Conservation (phyloP, 2,888 invertebrate genomes). For the Macaria liturata region DNA sequence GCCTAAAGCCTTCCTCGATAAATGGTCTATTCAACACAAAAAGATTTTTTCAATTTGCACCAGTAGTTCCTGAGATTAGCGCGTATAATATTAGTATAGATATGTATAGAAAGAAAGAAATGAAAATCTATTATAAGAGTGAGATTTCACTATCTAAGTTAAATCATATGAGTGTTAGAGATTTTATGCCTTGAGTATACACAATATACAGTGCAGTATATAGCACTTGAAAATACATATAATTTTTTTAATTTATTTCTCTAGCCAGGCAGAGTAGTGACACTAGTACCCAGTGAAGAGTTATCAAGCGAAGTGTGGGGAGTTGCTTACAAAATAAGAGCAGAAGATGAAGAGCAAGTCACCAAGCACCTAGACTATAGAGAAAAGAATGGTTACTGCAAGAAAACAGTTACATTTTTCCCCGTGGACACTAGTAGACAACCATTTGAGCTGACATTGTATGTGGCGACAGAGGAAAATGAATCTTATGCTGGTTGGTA, state of each 20-base stretch:
- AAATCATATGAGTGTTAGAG: too few relatives aligned
- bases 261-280: conserved; percentile 95
- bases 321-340: conserved; percentile 93
- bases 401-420: conserved; percentile 88
- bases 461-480: conserved; percentile 92
- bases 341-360: conserved; percentile 86
- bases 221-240: not conserved
- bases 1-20: too few relatives aligned
- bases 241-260: conserved; percentile 31
- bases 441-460: conserved; percentile 89
- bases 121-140: too few relatives aligned
- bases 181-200: too few relatives aligned
- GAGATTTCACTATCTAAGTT: not conserved
- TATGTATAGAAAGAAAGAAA: too few relatives aligned
- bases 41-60: too few relatives aligned
- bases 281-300: conserved; percentile 86
- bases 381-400: conserved; percentile 96
- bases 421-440: conserved; percentile 77
- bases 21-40: too few relatives aligned
- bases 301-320: conserved; percentile 91
- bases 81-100: too few relatives aligned
- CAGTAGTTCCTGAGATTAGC: too few relatives aligned
- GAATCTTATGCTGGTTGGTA: conserved; percentile 86
- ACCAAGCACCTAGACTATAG: conserved; percentile 92
- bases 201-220: not conserved